Base-by-base conservation (phyloP, 2,888 invertebrate genomes). In the Tanypteryx hageni region DNA sequence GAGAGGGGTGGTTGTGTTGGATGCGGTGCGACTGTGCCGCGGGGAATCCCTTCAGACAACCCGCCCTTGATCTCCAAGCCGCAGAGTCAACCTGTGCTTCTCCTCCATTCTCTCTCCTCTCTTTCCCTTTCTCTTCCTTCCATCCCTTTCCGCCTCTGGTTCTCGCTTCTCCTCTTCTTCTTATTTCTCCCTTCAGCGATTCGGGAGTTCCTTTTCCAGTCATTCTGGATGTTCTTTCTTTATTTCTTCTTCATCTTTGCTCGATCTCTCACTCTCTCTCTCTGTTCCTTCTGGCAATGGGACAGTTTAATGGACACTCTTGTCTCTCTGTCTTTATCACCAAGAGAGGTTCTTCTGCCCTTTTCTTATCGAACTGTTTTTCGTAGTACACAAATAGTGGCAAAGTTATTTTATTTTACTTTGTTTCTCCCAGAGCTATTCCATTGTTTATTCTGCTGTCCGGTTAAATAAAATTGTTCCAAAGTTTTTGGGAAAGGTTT, bases 31-130 rank as follows among this genome's bases (percentile, higher is more conserved):
- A 56, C 31, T 68, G 89, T 68, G 56, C 89, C 64, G 16, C n/a
- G 64, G 89, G 68, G 64, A 89, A 31, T 68, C 44, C 68, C 31
- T 59, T 82, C 31, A 59, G 27, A 59, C 59, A 86, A 86, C 27
- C 11, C 61, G 10, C 44, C 64, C 64, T 68, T 89, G 89, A 89
- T 89, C 89, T 64, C 61, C 4, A 61, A 86, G 27, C 59, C 86
- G 61, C 31, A 58, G 57, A 83, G 83, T 56, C 61, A 31, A 59
- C 61, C 31, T 31, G 27, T 14, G 10, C 31, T 22, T 89, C 18
- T n/a, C 68, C 44, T 64, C 59, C 3, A 10, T n/a, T 59, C 64
- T 61, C 64, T 14, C 18, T 44, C 18, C 27, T 10, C 82, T 27
- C 27, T n/a, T n/a, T 83, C 0, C 18, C 83, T 83, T 56, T n/a